Conservation (phyloP, 2,113 vertebrate species). For the Engraulis encrasicolus region DNA sequence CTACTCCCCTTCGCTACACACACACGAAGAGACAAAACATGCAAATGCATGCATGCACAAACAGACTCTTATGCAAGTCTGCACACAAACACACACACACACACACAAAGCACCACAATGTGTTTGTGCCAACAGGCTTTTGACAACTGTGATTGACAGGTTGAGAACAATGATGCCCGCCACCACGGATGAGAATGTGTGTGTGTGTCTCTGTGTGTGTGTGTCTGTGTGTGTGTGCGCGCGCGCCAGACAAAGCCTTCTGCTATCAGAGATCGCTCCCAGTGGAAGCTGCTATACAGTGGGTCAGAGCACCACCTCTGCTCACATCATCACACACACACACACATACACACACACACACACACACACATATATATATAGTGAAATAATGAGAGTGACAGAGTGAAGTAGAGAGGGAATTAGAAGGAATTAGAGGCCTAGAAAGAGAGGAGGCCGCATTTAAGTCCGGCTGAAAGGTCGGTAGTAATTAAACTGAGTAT, state of each 20-base stretch:
- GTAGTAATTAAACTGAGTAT: not conserved
- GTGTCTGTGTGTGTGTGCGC: no score
- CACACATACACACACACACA: not conserved
- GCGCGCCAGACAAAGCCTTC: not conserved
- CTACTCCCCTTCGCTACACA: no score
- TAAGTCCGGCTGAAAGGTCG: not conserved
- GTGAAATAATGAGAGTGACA: not conserved
- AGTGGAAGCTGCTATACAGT: not conserved
- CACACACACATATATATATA: no score
- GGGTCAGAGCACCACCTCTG: not conserved
- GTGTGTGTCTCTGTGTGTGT: no score
- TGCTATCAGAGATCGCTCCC: slow-evolving; percentile 1
- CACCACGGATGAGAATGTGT: no score
- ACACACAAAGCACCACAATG: no score
- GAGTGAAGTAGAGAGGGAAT: not conserved
- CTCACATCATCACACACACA: not conserved
- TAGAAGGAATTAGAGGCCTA: no score
- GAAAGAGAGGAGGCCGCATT: not conserved
- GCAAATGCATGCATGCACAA: no score
- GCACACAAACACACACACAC: no score
- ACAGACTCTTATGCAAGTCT: no score
- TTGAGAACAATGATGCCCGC: no score
- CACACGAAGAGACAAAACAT: no score
- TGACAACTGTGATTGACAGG: not conserved
- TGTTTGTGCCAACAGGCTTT: not conserved